Evolutionary conservation across 2,888 invertebrate genomes (phyloP).

Genomic region (Cremastinae sp.): DNA sequence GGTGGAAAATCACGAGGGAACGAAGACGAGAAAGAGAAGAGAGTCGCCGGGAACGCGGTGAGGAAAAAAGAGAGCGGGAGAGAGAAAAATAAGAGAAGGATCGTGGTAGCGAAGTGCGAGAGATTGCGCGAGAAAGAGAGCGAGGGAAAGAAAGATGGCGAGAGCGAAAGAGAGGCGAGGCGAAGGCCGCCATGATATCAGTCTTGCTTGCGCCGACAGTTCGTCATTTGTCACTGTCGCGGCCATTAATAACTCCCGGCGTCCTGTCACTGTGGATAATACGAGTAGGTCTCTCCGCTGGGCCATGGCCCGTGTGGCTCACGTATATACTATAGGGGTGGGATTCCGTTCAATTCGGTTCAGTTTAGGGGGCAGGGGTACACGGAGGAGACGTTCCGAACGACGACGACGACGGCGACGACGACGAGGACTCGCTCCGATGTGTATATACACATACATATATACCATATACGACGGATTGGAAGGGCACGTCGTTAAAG

Average conservation of each 20-base stretch:
- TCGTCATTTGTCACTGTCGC: slow-evolving; percentile 81
- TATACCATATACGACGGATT: slow-evolving; percentile 76
- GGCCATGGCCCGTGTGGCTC: slow-evolving; percentile 68
- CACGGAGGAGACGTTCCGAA: slow-evolving; percentile 14
- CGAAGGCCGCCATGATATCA: slow-evolving; percentile 80
- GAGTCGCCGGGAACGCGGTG: slow-evolving; percentile 26
- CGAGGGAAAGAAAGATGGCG: slow-evolving; percentile 58
- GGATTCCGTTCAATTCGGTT: slow-evolving; percentile 78
- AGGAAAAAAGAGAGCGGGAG: slow-evolving; percentile 15
- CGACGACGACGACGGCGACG: slow-evolving; percentile 39
- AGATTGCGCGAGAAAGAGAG: slow-evolving; percentile 59
- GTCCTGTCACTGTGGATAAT: slow-evolving; percentile 81
- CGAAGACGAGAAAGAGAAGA: slow-evolving; percentile 51
- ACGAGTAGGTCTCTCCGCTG: slow-evolving; percentile 77
- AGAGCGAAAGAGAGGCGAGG: slow-evolving; percentile 73
- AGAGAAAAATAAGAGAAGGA: slow-evolving; percentile 56
- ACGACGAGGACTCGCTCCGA: slow-evolving; percentile 45
- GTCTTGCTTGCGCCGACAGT: slow-evolving; percentile 81
- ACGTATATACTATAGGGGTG: slow-evolving; percentile 73
- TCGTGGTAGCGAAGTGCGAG: slow-evolving; percentile 30
- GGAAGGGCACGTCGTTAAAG: slow-evolving; percentile 79
- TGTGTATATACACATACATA: too few species aligned
- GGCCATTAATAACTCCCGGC: slow-evolving; percentile 80
- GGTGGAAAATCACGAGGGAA: slow-evolving; percentile 67
- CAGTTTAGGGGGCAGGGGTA: slow-evolving; percentile 74